Conservation (phyloP, 1,140 invertebrate genomes). For the Danaus melanippus region DNA sequence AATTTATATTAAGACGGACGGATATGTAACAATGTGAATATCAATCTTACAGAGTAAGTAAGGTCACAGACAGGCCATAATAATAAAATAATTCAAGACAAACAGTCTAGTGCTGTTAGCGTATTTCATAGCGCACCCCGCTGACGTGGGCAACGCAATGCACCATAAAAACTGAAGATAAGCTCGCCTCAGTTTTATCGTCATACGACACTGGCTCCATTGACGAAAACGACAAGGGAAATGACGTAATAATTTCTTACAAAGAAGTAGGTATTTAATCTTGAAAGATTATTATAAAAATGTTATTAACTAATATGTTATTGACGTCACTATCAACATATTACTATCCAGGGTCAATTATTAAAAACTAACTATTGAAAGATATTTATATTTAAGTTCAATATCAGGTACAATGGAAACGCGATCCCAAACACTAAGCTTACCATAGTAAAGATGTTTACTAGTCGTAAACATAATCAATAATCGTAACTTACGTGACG, state of each 20-base stretch:
- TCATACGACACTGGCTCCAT: slow-evolving; percentile 31
- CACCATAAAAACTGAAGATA: slow-evolving; percentile 63
- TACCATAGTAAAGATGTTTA: slow-evolving; percentile 52
- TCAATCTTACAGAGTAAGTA: too few species aligned
- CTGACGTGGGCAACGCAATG: slow-evolving; percentile 35
- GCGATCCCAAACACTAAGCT: slow-evolving; percentile 28
- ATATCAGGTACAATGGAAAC: slow-evolving; percentile 34
- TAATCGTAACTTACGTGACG: slow-evolving; percentile 54
- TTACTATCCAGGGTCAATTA: too few species aligned
- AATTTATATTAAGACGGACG: too few species aligned
- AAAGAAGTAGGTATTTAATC: too few species aligned
- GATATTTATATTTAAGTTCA: too few species aligned
- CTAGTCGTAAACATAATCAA: slow-evolving; percentile 62
- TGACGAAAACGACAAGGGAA: slow-evolving; percentile 25
- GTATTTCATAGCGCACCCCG: slow-evolving; percentile 30
- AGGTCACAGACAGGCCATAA: background rate
- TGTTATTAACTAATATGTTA: too few species aligned
- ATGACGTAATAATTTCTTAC: slow-evolving; percentile 7
- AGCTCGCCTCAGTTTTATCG: slow-evolving; percentile 52
- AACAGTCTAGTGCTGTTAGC: slow-evolving; percentile 14
- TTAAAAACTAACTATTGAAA: too few species aligned
- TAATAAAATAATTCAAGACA: slow-evolving; percentile 12
- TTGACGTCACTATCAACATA: too few species aligned
- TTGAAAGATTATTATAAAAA: too few species aligned
- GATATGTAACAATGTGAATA: too few species aligned